Conservation (phyloP, 2,888 invertebrate genomes). For the Microctonus hyperodae region DNA sequence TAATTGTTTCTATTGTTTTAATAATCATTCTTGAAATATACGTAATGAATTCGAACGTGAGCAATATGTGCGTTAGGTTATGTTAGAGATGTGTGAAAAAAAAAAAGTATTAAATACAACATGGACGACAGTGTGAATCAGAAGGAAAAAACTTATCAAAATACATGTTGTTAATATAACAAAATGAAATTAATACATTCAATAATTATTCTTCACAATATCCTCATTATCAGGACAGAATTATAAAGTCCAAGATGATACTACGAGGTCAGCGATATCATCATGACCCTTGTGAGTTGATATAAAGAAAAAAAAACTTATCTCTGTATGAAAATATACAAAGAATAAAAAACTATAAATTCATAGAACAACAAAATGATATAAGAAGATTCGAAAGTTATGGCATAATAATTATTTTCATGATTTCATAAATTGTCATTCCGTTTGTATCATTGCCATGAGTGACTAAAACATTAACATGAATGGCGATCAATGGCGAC, state of each 20-base stretch:
- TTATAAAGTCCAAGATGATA: slow-evolving; percentile 2
- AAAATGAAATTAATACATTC: neutral
- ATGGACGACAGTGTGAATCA: slow-evolving; percentile 2
- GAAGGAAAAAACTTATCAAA: neutral
- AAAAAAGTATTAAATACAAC: neutral
- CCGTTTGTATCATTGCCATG: neutral
- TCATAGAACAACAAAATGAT: too few species aligned
- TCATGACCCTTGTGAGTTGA: slow-evolving; percentile 32
- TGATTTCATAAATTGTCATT: neutral
- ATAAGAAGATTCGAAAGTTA: too few species aligned
- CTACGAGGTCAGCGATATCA: neutral
- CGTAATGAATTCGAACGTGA: neutral
- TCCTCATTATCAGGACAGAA: neutral
- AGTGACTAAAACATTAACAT: slow-evolving; percentile 37
- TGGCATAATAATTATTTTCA: too few species aligned
- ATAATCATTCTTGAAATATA: too few species aligned
- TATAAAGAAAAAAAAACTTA: neutral
- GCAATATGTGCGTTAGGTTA: neutral
- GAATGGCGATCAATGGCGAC: slow-evolving; percentile 56
- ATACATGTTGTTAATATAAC: neutral
- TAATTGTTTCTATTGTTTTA: too few species aligned
- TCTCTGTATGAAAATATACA: too few species aligned
- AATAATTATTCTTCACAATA: neutral
- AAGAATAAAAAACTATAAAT: too few species aligned
- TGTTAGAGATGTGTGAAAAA: neutral